Conservation (phyloP, 2,797 vertebrate species). For the Ctenosaura bakeri region DNA sequence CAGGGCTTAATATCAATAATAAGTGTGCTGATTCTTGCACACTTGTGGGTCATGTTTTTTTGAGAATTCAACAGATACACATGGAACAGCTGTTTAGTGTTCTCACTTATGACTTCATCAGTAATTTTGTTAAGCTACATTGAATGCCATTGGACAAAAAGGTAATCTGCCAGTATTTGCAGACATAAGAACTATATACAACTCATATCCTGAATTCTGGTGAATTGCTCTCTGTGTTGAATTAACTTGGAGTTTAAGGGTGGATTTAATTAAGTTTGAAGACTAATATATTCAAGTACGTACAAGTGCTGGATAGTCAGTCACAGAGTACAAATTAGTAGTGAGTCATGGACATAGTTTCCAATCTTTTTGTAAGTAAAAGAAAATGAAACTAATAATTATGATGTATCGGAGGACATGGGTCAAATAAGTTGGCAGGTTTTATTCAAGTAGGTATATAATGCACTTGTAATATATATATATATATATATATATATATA, state of each 20-base stretch:
- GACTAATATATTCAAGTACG: not conserved
- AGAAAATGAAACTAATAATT: not conserved
- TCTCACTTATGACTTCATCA: not conserved
- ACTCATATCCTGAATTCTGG: not conserved
- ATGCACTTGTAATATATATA: not conserved
- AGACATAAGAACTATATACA: not conserved
- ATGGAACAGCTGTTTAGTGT: not conserved
- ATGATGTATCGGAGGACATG: slow-evolving; percentile 32
- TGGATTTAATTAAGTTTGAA: not conserved
- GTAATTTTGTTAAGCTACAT: not conserved
- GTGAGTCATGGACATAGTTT: not conserved
- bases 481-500: not conserved
- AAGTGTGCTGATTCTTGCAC: not conserved
- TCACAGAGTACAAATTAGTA: not conserved
- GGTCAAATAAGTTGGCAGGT: slow-evolving; percentile 20
- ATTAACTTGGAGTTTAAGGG: not conserved
- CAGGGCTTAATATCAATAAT: too few relatives aligned
- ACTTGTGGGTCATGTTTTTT: not conserved
- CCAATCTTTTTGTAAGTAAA: not conserved
- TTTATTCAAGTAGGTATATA: not conserved
- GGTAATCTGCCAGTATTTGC: not conserved
- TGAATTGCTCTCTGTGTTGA: not conserved
- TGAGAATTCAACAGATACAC: too few relatives aligned
- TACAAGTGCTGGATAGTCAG: not conserved
- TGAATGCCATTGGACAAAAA: not conserved